phyloP scores from a whole-genome alignment of 2,888 invertebrate genomes.

The Cotesia congregata region DNA sequence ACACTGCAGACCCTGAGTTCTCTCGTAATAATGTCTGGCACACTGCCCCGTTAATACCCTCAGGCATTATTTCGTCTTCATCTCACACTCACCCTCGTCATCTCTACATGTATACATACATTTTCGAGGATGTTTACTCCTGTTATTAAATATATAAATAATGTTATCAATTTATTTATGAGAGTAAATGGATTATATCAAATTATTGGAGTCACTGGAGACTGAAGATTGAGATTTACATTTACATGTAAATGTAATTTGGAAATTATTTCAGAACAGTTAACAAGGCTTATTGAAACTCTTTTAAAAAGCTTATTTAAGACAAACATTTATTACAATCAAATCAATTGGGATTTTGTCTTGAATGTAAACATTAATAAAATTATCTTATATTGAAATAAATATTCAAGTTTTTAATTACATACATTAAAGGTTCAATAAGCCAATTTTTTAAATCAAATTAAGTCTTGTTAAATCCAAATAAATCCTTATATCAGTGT shows the following conservation, averaged over 20 bases:
- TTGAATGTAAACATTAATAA: too few relatives aligned
- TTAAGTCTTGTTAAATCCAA: too few relatives aligned
- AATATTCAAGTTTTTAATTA: too few relatives aligned
- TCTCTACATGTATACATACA: slow-evolving; percentile 18
- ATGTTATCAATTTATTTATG: slow-evolving; percentile 31
- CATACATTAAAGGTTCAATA: too few relatives aligned
- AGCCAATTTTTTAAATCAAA: too few relatives aligned
- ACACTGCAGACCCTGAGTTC: slow-evolving; percentile 36
- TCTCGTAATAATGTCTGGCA: slow-evolving; percentile 67
- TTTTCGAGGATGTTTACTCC: slow-evolving; percentile 17
- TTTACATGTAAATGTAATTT: background rate
- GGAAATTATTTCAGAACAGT: background rate
- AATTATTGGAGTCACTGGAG: slow-evolving; percentile 16
- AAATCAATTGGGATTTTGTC: too few relatives aligned
- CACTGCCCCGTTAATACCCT: slow-evolving; percentile 65
- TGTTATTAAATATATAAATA: slow-evolving; percentile 32
- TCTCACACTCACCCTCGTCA: slow-evolving; percentile 35
- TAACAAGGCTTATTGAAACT: background rate
- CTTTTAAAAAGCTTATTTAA: too few relatives aligned
- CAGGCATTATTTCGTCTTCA: slow-evolving; percentile 47
- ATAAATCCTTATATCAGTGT: too few relatives aligned
- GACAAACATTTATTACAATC: too few relatives aligned
- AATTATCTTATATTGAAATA: too few relatives aligned
- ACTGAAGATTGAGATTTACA: background rate
- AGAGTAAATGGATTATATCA: slow-evolving; percentile 18